Conservation (phyloP, 64 coral and sea anemone genomes). For the Acropora yongei region DNA sequence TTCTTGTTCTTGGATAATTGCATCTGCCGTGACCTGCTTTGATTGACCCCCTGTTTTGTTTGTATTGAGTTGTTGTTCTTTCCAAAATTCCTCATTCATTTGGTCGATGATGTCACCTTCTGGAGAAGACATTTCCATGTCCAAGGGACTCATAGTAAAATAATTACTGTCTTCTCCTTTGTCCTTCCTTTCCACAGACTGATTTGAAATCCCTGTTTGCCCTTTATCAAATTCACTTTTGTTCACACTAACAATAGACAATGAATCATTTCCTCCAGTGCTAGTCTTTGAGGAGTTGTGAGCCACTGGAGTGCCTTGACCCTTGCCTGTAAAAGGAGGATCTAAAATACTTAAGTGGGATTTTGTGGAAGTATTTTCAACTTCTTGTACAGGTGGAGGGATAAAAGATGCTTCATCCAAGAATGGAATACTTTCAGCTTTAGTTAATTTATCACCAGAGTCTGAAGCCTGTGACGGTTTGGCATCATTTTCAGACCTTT, state of each 20-base stretch:
- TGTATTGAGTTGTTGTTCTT: slow-evolving; percentile 33
- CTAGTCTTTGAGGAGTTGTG: neutral
- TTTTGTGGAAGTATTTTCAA: neutral
- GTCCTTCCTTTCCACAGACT: neutral
- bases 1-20: neutral
- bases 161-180: neutral
- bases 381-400: neutral
- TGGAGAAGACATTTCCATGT: slow-evolving; percentile 91
- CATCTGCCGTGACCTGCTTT: neutral
- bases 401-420: slow-evolving; percentile 14
- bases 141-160: slow-evolving; percentile 62
- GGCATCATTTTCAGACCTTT: neutral
- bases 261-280: neutral
- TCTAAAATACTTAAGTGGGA: slow-evolving; percentile 12
- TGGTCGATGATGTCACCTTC: slow-evolving; percentile 87
- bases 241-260: neutral
- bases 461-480: neutral
- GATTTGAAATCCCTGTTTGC: neutral
- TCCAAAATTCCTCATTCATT: slow-evolving; percentile 94
- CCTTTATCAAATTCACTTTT: neutral
- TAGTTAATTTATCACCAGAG: neutral
- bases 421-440: slow-evolving; percentile 20
- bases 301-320: neutral
- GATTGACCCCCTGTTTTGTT: neutral
- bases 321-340: neutral